Base-by-base conservation (phyloP, 2,113 vertebrate genomes). In the Platysteira castanea region DNA sequence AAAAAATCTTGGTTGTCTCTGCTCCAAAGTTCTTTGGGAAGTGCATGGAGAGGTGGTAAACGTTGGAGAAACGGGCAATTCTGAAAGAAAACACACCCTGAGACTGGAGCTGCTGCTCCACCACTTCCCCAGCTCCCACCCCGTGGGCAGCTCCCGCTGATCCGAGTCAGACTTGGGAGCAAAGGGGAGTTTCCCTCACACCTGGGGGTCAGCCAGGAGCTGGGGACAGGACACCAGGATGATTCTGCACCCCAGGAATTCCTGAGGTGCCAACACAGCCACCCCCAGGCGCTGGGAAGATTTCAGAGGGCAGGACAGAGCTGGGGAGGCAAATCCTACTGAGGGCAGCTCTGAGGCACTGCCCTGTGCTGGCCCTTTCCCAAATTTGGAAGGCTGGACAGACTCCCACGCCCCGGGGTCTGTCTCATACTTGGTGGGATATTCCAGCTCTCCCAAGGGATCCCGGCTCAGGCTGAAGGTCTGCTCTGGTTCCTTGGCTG, bases 1-100 rank as follows among this genome's bases (percentile, higher is more conserved):
- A 99, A 95, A 99, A 99, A 26, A 99, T 98, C 89, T 99, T 98
- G 2, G 99, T 99, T 44, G 96, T 99, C 94, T 99, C 99, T 0
- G 98, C 98, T 47, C 99, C 99, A 33, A 99, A 99, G 97, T 99
- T 99, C 96, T 98, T 99, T 2, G 99, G 98, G 91, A 99, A 98
- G 97, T 99, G 99, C 93, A 99, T 98, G 88, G 99, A 99, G 75
- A 99, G 98, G 96, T 99, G 99, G 56, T 98, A 65, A 27, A 99
- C 98, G 5, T 97, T 99, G 97, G 99, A 99, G 95, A 99, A 99
- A 80, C 99, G 99, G 69, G 99, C 97, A 31, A 99, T 98, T 95
- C 99, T 99, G 97, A 10, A 95, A 98, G 68, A 39, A 47, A 54
- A 26, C 53, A 30, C 53, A 64, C 7, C 54, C 20, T 86, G 37